Percentiles rank a stretch among this genome's conserved stretches.
Conservation (phyloP, 2,113 vertebrate species). For the Lynx canadensis region DNA sequence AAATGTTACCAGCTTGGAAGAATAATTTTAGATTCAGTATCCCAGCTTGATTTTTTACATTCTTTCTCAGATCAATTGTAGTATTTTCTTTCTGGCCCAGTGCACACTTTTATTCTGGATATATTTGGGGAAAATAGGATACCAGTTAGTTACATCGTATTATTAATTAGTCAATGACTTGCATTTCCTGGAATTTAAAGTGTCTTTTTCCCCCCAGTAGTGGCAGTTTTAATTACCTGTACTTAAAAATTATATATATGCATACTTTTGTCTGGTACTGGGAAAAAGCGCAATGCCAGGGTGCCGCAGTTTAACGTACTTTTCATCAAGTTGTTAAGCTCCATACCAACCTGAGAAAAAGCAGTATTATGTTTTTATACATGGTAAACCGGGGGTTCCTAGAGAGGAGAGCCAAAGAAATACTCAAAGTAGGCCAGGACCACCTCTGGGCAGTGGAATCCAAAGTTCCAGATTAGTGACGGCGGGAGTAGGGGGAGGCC, state of each 20-base stretch:
- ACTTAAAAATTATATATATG: background rate
- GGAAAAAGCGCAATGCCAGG: background rate
- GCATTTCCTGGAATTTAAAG: background rate
- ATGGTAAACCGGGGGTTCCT: background rate
- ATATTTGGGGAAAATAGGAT: background rate
- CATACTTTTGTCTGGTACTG: background rate
- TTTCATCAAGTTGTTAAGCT: background rate
- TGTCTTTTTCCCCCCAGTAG: background rate
- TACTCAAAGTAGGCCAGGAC: background rate
- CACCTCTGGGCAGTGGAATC: background rate
- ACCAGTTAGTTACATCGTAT: background rate
- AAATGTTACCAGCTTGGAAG: background rate
- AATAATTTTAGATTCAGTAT: background rate
- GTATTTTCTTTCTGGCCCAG: background rate
- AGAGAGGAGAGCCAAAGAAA: background rate
- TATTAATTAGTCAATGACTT: background rate
- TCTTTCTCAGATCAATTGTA: background rate
- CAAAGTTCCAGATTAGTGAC: accelerated
- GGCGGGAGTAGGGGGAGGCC: accelerated
- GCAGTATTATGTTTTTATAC: background rate
- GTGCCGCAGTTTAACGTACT: background rate
- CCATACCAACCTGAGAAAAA: background rate
- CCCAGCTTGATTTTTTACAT: background rate
- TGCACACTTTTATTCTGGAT: background rate
- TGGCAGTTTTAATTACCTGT: background rate